Percentiles rank a stretch among this genome's conserved stretches.
Conservation (phyloP, 2,888 invertebrate genomes). For the Eudasyphora cyanicolor region DNA sequence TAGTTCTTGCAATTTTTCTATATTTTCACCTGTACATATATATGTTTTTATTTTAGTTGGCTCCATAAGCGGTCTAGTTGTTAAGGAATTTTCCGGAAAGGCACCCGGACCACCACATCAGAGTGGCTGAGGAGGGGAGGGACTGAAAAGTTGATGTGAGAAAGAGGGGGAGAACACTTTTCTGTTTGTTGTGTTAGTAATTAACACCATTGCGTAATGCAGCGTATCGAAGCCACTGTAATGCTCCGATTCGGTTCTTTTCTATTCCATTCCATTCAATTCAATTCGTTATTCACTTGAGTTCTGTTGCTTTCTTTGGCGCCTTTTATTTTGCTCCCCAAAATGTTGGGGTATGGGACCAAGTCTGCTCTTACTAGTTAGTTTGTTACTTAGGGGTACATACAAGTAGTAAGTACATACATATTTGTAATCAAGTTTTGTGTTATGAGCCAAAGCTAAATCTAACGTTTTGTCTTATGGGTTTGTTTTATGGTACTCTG, state of each 20-base stretch:
- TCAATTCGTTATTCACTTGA: neutral
- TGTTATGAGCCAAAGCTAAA: neutral
- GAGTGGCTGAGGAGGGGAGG: neutral
- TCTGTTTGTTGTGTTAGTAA: conserved; percentile 73
- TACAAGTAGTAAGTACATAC: too few species aligned
- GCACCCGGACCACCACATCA: neutral
- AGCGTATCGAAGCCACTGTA: conserved; percentile 78
- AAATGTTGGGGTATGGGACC: neutral
- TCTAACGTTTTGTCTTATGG: neutral
- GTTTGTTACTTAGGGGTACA: too few species aligned
- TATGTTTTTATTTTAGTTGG: neutral
- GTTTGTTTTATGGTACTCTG: neutral
- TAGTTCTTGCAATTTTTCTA: neutral
- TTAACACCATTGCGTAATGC: conserved; percentile 79
- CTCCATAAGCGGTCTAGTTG: conserved; percentile 21
- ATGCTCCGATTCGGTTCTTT: conserved; percentile 66
- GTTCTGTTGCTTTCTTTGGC: neutral
- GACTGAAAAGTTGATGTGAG: too few species aligned
- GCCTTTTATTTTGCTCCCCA: neutral
- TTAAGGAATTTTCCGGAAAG: conserved; percentile 11
- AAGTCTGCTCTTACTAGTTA: too few species aligned
- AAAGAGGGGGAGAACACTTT: too few species aligned
- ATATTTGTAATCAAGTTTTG: neutral
- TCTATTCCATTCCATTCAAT: neutral
- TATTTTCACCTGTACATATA: neutral